These are phyloP conservation scores for Dasysyrphus albostriatus DNA, from an alignment of 2,888 invertebrate genomes.

Conservation along the genomic window DNA sequence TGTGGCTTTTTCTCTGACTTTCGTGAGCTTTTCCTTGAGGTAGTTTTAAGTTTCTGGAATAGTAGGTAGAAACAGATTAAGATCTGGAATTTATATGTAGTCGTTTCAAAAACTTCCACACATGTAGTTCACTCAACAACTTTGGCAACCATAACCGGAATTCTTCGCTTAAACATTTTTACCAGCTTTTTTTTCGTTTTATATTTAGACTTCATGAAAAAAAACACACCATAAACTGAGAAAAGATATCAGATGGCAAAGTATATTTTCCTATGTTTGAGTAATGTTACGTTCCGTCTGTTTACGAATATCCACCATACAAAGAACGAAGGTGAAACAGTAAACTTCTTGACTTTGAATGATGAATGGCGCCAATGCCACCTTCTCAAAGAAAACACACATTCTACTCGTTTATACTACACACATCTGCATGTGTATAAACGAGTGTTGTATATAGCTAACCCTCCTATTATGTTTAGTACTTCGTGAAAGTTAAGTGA, in stretches of 20 bases:
- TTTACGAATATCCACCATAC: slow-evolving; percentile 3
- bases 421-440: neutral
- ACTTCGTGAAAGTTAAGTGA: slow-evolving; percentile 69
- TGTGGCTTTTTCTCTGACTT: too few relatives aligned
- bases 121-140: too few relatives aligned
- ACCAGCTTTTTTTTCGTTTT: slow-evolving; percentile 14
- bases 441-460: slow-evolving; percentile 9
- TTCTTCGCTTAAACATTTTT: slow-evolving; percentile 39
- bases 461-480: slow-evolving; percentile 38
- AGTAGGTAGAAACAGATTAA: too few relatives aligned
- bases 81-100: too few relatives aligned
- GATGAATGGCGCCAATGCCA: slow-evolving; percentile 72
- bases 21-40: too few relatives aligned
- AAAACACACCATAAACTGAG: slow-evolving; percentile 16
- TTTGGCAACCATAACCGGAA: slow-evolving; percentile 5
- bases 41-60: too few relatives aligned
- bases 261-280: slow-evolving; percentile 55
- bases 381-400: slow-evolving; percentile 45
- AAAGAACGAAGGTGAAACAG: slow-evolving; percentile 65
- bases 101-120: too few relatives aligned
- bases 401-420: slow-evolving; percentile 13
- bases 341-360: slow-evolving; percentile 76
- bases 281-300: slow-evolving; percentile 67
- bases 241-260: slow-evolving; percentile 43
- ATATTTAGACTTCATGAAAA: slow-evolving; percentile 1